phyloP scores from a whole-genome alignment of 2,888 invertebrate species.

The Diloba caeruleocephala region DNA sequence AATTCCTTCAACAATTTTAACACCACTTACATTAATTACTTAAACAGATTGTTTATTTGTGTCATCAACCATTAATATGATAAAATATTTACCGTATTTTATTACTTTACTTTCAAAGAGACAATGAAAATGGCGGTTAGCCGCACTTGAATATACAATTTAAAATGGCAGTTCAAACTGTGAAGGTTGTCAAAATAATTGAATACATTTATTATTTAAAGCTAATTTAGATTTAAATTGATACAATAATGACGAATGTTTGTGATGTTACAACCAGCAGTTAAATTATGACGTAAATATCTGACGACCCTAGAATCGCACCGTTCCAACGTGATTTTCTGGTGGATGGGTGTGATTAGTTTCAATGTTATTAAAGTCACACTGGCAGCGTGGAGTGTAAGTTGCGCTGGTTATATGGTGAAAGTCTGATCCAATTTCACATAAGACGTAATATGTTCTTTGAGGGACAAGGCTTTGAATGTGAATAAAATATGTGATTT shows the following conservation, averaged over 20 bases:
- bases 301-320: too few species aligned
- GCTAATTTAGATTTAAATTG: conserved; percentile 41
- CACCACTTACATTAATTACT: conserved; percentile 8
- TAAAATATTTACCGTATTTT: conserved; percentile 32
- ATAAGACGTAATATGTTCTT: too few species aligned
- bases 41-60: conserved; percentile 21
- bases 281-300: too few species aligned
- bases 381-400: too few species aligned
- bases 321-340: too few species aligned
- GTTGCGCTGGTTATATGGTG: too few species aligned
- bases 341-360: too few species aligned
- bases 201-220: too few species aligned
- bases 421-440: too few species aligned
- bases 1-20: conserved; percentile 20
- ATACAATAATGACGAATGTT: conserved; percentile 30
- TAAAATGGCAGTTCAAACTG: conserved; percentile 24
- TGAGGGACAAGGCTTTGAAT: too few species aligned
- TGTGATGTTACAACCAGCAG: conserved; percentile 8
- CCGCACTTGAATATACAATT: conserved; percentile 32
- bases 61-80: conserved; percentile 23
- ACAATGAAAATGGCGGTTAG: conserved; percentile 31
- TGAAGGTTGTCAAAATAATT: conserved; percentile 22
- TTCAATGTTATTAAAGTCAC: too few species aligned
- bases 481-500: too few species aligned
- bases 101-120: conserved; percentile 27